Percentiles rank a stretch among this genome's conserved stretches.
Conservation (phyloP, 2,888 invertebrate species). For the Falcaria lacertinaria region DNA sequence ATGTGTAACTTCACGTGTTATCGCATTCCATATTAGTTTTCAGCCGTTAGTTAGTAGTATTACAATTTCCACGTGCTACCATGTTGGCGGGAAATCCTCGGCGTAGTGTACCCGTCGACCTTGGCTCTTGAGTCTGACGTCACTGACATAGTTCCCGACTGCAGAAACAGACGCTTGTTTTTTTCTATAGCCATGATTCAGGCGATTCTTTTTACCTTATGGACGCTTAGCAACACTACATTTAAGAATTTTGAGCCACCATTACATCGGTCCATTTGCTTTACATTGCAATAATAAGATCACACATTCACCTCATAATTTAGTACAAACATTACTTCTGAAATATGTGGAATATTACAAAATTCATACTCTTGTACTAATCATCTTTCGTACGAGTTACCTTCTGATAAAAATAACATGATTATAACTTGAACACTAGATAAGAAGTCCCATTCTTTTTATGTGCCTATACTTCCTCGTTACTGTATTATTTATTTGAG, state of each 20-base stretch:
- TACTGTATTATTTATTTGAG: not conserved
- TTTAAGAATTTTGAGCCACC: not conserved
- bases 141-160: slow-evolving; percentile 74
- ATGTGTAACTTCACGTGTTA: slow-evolving; percentile 4
- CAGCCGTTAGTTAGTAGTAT: slow-evolving; percentile 9
- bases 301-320: too few relatives aligned
- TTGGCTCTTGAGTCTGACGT: slow-evolving; percentile 68
- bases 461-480: too few relatives aligned
- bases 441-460: too few relatives aligned
- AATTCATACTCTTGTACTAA: too few relatives aligned
- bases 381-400: too few relatives aligned
- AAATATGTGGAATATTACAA: too few relatives aligned
- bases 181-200: slow-evolving; percentile 41
- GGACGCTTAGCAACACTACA: slow-evolving; percentile 6
- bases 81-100: slow-evolving; percentile 65
- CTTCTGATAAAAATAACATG: too few relatives aligned
- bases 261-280: not conserved
- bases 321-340: too few relatives aligned
- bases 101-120: slow-evolving; percentile 61
- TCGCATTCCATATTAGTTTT: slow-evolving; percentile 5
- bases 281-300: too few relatives aligned
- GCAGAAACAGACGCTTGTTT: slow-evolving; percentile 53
- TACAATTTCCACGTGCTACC: slow-evolving; percentile 39
- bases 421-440: too few relatives aligned
- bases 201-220: slow-evolving; percentile 37